Conservation (phyloP, 2,797 vertebrate species). For the Poeciliopsis gracilis region DNA sequence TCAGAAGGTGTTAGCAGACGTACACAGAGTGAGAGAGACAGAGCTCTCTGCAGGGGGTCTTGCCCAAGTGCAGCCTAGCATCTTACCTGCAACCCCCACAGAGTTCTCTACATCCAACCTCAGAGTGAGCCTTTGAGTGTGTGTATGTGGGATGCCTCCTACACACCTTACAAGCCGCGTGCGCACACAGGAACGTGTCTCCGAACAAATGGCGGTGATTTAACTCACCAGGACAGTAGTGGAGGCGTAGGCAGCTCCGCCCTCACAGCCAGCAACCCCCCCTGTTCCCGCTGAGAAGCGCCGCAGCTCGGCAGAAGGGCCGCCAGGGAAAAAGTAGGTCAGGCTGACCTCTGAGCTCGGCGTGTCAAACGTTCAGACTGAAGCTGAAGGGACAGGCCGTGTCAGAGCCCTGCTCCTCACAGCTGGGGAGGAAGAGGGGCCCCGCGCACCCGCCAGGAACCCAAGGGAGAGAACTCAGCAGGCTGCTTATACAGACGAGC, state of each 20-base stretch:
- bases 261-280: constrained; percentile 61
- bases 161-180: constrained; percentile 47
- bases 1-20: constrained; percentile 64
- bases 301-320: constrained; percentile 72
- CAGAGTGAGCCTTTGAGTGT: constrained; percentile 41
- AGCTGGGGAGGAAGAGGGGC: constrained; percentile 66
- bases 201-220: constrained; percentile 73
- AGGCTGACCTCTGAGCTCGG: constrained; percentile 75
- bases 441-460: constrained; percentile 57
- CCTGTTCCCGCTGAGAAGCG: constrained; percentile 57
- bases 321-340: constrained; percentile 78
- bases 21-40: constrained; percentile 79
- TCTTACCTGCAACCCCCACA: constrained; percentile 78
- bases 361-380: constrained; percentile 76
- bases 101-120: constrained; percentile 67
- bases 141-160: constrained; percentile 51
- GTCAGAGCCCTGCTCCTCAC: constrained; percentile 79
- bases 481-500: constrained; percentile 57
- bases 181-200: constrained; percentile 57
- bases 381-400: constrained; percentile 81
- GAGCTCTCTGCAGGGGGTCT: constrained; percentile 73
- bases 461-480: constrained; percentile 56
- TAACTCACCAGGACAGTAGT: constrained; percentile 79
- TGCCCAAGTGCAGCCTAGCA: constrained; percentile 73
- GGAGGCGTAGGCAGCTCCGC: constrained; percentile 73